Base-by-base conservation (phyloP, 2,888 invertebrate species). In the Trisateles emortualis region DNA sequence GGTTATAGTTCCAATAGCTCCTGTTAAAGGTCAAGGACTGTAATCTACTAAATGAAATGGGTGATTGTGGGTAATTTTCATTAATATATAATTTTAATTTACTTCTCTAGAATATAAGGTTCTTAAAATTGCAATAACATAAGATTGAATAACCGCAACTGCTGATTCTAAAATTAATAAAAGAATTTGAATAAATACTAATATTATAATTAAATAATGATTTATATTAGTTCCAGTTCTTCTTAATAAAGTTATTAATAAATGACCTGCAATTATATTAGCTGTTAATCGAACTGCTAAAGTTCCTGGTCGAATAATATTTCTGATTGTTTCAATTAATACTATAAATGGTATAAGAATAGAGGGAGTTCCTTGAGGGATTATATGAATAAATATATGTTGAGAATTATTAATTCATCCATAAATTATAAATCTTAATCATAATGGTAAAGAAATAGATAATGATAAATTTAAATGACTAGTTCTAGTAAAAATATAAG, bases 181-280 rank as follows among this genome's bases (percentile, higher is more conserved):
- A 66, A 92, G 42, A 66, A 92, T 84, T 94, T 94, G 94, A 40
- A 81, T 78, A 30, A 90, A 39, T 68, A 94, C 66, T 82, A 93
- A 77, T 29, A 93, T 47, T 42, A 79, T 49, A 67, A 88, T 68
- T 63, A 87, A 71, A 61, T 84, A 81, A 49, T 58, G 66, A 2
- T 73, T 44, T 66, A 84, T 64, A 55, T 33, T 75, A 40, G 69
- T 61, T 3, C 87, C 84, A 10, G 81, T 90, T 39, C 78, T 72
- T 66, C 94, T 93, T 76, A 95, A 74, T 69, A 96, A 67, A 0
- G 95, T 95, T 92, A 96, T 83, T 78, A 96, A 67, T 84, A 96
- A 78, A 81, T 96, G 95, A 0, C 95, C 96, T 0, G 96, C 95
- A 92, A 96, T 95, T 94, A 96, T 96, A 92, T 96, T 96, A n/a